Percentiles rank a stretch among this genome's conserved stretches.
These are phyloP conservation scores for Oryzias sinensis DNA, from an alignment of 2,797 vertebrate genomes.

Conservation along the genomic window DNA sequence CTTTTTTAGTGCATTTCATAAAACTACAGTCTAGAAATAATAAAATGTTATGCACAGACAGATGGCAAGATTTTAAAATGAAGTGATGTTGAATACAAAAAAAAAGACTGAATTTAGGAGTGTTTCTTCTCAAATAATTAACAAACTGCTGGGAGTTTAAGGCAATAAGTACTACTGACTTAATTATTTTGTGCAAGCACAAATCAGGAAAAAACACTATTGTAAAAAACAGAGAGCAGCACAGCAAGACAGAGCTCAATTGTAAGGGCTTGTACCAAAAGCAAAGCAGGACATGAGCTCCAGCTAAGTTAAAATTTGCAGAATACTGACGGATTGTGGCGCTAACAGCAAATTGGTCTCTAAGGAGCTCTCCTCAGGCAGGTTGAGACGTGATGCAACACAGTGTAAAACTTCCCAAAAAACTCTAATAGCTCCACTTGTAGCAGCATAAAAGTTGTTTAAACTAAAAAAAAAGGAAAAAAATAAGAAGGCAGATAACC, in stretches of 20 bases:
- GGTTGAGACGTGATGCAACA: slow-evolving; percentile 62
- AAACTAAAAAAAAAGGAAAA: slow-evolving; percentile 9
- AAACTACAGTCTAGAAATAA: slow-evolving; percentile 16
- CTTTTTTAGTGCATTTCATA: neutral
- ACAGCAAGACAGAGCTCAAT: slow-evolving; percentile 32
- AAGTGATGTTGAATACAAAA: neutral
- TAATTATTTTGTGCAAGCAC: slow-evolving; percentile 27
- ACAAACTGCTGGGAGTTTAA: slow-evolving; percentile 19
- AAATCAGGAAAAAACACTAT: slow-evolving; percentile 22
- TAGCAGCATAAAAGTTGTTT: slow-evolving; percentile 14
- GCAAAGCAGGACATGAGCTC: slow-evolving; percentile 33
- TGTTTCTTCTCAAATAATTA: slow-evolving; percentile 21
- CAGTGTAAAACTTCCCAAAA: slow-evolving; percentile 52
- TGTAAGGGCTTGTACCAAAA: slow-evolving; percentile 27
- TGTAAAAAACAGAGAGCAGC: slow-evolving; percentile 21
- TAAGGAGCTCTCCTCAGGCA: slow-evolving; percentile 50
- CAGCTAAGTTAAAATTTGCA: slow-evolving; percentile 45
- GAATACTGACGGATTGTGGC: slow-evolving; percentile 41
- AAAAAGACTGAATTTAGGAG: neutral
- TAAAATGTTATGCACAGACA: slow-evolving; percentile 17
- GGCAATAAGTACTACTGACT: slow-evolving; percentile 30
- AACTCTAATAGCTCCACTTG: slow-evolving; percentile 38
- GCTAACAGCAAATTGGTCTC: slow-evolving; percentile 56
- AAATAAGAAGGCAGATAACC: slow-evolving; percentile 14
- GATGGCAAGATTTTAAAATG: slow-evolving; percentile 2